Evolutionary conservation across 1,140 invertebrate species (phyloP).

Genomic region (Cyphomyrmex costatus): DNA sequence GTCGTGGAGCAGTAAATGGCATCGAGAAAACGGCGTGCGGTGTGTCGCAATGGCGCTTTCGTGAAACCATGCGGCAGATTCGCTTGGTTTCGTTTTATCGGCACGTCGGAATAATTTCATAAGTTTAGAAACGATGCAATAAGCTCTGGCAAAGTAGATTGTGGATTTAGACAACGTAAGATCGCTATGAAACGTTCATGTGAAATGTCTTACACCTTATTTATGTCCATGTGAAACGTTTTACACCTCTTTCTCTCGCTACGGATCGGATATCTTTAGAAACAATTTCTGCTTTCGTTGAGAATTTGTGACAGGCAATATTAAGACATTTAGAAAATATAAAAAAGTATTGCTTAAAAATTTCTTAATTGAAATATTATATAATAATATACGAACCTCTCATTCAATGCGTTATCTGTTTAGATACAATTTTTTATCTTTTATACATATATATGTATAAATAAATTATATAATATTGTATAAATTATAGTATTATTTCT

Average conservation of each 20-base stretch:
- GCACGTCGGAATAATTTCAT: slow-evolving; percentile 25
- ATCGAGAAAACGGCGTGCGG: background rate
- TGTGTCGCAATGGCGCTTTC: background rate
- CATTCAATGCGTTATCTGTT: background rate
- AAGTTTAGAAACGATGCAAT: background rate
- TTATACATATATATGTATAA: background rate
- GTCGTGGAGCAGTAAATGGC: background rate
- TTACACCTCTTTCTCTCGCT: background rate
- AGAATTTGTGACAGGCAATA: background rate
- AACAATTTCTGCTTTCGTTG: background rate
- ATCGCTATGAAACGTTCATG: background rate
- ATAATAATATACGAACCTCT: background rate
- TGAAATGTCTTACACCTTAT: slow-evolving; percentile 6
- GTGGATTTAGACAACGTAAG: background rate
- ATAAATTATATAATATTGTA: too few relatives aligned
- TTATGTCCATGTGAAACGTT: slow-evolving; percentile 13
- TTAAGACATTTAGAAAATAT: background rate
- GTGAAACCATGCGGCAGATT: slow-evolving; percentile 16
- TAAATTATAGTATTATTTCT: background rate
- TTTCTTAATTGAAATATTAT: background rate
- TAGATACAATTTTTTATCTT: background rate
- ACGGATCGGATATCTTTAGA: background rate
- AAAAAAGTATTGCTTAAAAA: background rate
- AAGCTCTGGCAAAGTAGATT: slow-evolving; percentile 23
- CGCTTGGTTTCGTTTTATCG: slow-evolving; percentile 27